A percentile compares a stretch with the other conserved stretches of the same genome.
Conservation (phyloP, 2,888 invertebrate genomes). For the Tipula vernalis region DNA sequence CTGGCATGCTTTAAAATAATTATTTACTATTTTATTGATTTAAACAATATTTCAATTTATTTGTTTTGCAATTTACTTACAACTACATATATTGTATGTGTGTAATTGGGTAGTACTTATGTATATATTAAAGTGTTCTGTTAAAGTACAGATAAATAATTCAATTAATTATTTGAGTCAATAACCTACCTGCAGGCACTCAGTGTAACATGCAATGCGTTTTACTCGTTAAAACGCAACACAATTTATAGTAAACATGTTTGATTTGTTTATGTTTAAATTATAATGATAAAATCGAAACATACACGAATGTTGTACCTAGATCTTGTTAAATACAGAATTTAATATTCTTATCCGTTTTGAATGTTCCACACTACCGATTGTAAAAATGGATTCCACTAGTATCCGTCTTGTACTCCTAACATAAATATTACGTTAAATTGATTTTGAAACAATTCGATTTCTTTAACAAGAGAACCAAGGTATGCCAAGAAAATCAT, state of each 20-base stretch:
- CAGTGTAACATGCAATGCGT: neutral
- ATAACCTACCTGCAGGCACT: neutral
- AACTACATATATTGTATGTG: neutral
- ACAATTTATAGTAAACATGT: neutral
- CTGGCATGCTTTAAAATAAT: neutral
- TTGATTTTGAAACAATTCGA: too few species aligned
- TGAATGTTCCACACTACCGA: too few species aligned
- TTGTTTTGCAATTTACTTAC: neutral
- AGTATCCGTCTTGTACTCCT: too few species aligned
- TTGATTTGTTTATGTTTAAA: neutral
- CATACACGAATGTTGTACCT: neutral
- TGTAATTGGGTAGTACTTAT: neutral
- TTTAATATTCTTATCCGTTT: too few species aligned
- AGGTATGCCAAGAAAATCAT: too few species aligned
- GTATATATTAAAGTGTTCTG: neutral
- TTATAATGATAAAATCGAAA: neutral
- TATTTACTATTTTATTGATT: neutral
- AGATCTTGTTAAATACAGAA: too few species aligned
- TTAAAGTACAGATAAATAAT: neutral
- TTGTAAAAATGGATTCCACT: too few species aligned
- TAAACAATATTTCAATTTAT: neutral
- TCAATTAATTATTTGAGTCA: neutral
- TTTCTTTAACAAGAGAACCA: too few species aligned
- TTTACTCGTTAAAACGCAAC: neutral
- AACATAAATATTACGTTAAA: too few species aligned